A percentile compares a stretch with the other conserved stretches of the same genome.
phyloP scores from a whole-genome alignment of 2,888 invertebrate genomes.

The Trissolcus brochymenae region DNA sequence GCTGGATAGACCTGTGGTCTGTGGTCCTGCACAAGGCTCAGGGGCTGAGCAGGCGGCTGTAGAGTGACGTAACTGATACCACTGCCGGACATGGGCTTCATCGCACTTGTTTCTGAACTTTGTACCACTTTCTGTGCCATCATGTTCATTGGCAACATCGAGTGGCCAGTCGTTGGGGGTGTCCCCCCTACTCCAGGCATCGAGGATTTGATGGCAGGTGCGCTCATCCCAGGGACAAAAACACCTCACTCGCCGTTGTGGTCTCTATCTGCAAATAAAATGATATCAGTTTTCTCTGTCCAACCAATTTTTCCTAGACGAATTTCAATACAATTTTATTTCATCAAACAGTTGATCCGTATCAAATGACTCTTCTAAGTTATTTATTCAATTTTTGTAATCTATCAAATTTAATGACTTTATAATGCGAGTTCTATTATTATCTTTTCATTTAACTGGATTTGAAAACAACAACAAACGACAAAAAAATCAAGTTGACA shows the following conservation, averaged over 20 bases:
- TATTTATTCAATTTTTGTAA: no score
- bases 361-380: no score
- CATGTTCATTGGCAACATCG: conserved; percentile 74
- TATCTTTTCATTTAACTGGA: no score
- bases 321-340: no score
- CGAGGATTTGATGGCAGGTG: conserved; percentile 73
- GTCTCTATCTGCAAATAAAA: not conserved
- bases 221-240: conserved; percentile 68
- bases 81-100: conserved; percentile 70
- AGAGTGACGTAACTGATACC: conserved; percentile 72
- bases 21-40: conserved; percentile 75
- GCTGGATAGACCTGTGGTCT: conserved; percentile 67
- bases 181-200: conserved; percentile 73
- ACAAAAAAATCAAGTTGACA: no score
- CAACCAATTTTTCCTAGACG: no score
- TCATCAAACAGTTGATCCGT: no score
- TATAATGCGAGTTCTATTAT: no score
- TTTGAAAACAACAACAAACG: no score
- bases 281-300: no score
- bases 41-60: conserved; percentile 70
- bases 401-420: no score
- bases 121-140: conserved; percentile 73
- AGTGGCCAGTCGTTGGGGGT: conserved; percentile 69
- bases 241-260: not conserved
- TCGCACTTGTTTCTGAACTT: conserved; percentile 65